Base-by-base conservation (phyloP, 2,888 invertebrate genomes). In the Morpho achilles region DNA sequence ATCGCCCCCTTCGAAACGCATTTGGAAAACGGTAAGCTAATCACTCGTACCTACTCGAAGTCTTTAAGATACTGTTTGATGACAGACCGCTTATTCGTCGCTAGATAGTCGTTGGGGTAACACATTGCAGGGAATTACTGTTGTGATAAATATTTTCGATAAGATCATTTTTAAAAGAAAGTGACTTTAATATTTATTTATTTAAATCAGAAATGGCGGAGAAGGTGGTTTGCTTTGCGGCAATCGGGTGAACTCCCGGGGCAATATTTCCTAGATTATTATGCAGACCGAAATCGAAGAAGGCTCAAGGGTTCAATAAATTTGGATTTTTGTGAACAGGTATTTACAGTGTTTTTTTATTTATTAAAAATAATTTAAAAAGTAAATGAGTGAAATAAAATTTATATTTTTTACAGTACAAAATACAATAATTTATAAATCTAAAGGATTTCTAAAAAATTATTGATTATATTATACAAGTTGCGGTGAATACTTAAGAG, bases 241-340 rank as follows among this genome's bases (percentile, higher is more conserved):
- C 96, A 97, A 80, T 95, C 96, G 44, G 97, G 97, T 69, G 97
- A 98, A 80, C 93, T 98, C 75, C 98, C 98, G 56, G 97, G 96
- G 59, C 98, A 98, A 85, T 98, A 96, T 91, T 95, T 96, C 77
- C 92, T 98, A 71, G 97, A 97, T 80, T 99, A 99, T 84, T 98
- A 96, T 85, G 96, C 97, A 45, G 98, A 98, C 82, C 93, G 94
- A 73, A 94, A 95, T 77, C 95, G 96, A 81, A 93, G 96, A 71
- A 96, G 96, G 75, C 91, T 95, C 69, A 97, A 97, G 90, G 97
- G 97, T 74, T 93, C 94, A 62, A 97, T 99, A 75, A 96, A 98
- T 92, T 92, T 99, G 75, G 98, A 98, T 91, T 96, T 97, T 81
- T 98, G 98, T 85, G 98, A 98, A 89, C 98, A 98, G 92, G 97